Evolutionary conservation across 2,113 vertebrate species (phyloP).

Genomic region (Mormyrus lacerda): DNA sequence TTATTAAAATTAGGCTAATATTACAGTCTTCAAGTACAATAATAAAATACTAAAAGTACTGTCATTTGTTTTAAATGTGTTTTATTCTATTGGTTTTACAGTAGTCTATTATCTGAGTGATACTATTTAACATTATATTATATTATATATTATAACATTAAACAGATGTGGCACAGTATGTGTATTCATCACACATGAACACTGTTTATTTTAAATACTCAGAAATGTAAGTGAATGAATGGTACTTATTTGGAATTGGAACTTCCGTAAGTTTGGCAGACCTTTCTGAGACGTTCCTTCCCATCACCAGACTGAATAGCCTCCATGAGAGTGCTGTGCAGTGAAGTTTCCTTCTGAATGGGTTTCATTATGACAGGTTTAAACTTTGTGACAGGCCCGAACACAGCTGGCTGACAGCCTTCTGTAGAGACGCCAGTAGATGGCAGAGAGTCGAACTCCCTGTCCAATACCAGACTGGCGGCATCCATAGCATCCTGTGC

Average conservation of each 20-base stretch:
- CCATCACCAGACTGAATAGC: conserved; percentile 78
- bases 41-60: neutral
- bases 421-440: conserved; percentile 17
- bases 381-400: conserved; percentile 85
- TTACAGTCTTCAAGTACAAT: neutral
- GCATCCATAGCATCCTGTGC: conserved; percentile 17
- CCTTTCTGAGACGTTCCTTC: conserved; percentile 80
- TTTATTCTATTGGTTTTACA: neutral
- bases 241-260: neutral
- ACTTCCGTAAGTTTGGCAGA: conserved; percentile 28
- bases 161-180: neutral
- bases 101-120: neutral
- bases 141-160: too few relatives aligned
- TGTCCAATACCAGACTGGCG: conserved; percentile 16
- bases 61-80: neutral
- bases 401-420: conserved; percentile 52
- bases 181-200: neutral
- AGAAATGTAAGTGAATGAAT: neutral
- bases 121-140: neutral
- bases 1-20: neutral
- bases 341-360: conserved; percentile 68
- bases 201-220: neutral
- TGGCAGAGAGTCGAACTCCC: conserved; percentile 24
- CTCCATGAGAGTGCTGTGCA: conserved; percentile 85
- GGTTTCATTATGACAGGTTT: conserved; percentile 71